Base-by-base conservation (phyloP, 2,797 vertebrate genomes). In the Triplophysa yarkandensis region DNA sequence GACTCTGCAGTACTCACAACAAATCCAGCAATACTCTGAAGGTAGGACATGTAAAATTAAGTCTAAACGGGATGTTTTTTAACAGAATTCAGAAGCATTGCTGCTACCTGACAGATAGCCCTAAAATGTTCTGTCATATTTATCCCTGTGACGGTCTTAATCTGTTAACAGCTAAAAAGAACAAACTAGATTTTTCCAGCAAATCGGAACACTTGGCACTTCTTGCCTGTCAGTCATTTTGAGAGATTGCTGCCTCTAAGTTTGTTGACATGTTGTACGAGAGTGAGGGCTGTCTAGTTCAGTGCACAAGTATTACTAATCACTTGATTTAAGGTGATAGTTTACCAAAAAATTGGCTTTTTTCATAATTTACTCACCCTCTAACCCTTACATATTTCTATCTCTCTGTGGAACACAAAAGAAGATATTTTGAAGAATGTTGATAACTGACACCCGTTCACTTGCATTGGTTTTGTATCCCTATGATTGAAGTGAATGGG, bases 161-260 rank as follows among this genome's bases (percentile, higher is more conserved):
- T 19, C 43, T 39, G 11, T 41, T 41, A 63, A 72, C 46, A 30
- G 60, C 32, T 63, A 54, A 46, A 30, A 63, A 63, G 9, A 54
- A 63, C 19, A 3, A 21, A 39, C 1, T 4, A 8, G 55, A 32
- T 57, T 28, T 55, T 57, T 58, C 8, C 17, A 19, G 28, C 55
- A 27, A 58, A 58, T 58, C 28, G 32, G 28, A 58, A 58, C 28
- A 58, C 55, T 19, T 58, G 28, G 9, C 28, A 19, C 28, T 32
- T 32, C 19, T 32, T 32, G 55, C 27, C 19, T 58, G 55, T 58
- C 55, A 58, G 17, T 58, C 55, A 58, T 58, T 58, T 58, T 58
- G 28, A 58, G 17, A 8, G 27, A n/a, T 57, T 28, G 54, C 27
- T 30, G 54, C 16, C 54, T 17, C 9, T 2, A 4, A 10, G 55